Evolutionary conservation across 1,140 invertebrate species (phyloP), one percentile per base, ranked within the genome.

Genomic region (Zaprionus capensis): DNA sequence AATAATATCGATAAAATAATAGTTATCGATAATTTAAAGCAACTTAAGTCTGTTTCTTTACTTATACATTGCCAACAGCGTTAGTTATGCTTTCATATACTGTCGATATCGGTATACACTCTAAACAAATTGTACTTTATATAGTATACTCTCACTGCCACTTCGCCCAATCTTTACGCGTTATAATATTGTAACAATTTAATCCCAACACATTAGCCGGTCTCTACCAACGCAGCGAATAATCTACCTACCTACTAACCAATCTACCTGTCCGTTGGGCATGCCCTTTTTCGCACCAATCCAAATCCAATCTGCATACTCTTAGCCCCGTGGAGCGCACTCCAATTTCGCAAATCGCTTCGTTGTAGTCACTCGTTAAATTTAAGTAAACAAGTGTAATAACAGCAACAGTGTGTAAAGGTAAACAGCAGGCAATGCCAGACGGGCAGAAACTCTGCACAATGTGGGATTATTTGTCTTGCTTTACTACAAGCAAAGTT

Each of bases 301-400:
- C 6, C 31, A 63, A 64, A 63, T 70, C 38, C 58, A 70, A 70
- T 70, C 55, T 58, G 46, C 46, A 49, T 49, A 67, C 65, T 70
- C 44, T 63, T 70, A 63, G 28, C 57, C 66, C 51, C 58, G 41
- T 46, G 24, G 22, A 62, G 58, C 38, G 24, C 58, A 36, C 59
- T 75, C 53, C 31, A 64, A 75, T 75, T 75, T 75, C 38, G 28
- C 38, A 71, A 75, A 71, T 53, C 67, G 53, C 59, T 75, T 63
- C 56, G 20, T 67, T 75, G 53, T 58, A 75, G 41, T 71, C 59
- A 31, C 31, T n/a, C 53, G 55, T 63, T 15, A 64, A 75, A 64
- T 64, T 58, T 64, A 63, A 71, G 62, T 62, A 71, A 75, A 71
- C 41, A 71, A 44, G 59, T 22, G 14, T 28, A 56, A 57, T 75